phyloP scores from a whole-genome alignment of 1,140 invertebrate species.

The Drosophila micromelanica region DNA sequence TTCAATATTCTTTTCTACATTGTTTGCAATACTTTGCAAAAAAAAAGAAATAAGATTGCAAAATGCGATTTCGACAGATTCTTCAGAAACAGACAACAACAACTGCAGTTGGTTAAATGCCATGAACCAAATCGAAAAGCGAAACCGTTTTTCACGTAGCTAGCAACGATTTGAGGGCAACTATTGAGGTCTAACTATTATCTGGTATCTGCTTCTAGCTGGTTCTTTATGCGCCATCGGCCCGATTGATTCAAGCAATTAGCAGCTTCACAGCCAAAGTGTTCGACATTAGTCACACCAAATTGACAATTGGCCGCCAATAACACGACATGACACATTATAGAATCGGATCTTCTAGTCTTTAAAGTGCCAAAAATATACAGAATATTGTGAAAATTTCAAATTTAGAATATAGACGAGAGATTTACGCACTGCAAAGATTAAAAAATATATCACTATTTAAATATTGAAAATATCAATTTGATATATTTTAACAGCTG shows the following conservation, averaged over 20 bases:
- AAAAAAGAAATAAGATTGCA: conserved; percentile 14
- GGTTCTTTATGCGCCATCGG: background rate
- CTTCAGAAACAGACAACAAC: background rate
- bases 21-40: conserved; percentile 41
- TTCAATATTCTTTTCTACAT: conserved; percentile 28
- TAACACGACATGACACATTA: conserved; percentile 34
- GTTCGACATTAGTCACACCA: conserved; percentile 65
- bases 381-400: background rate
- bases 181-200: background rate
- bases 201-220: conserved; percentile 7
- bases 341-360: conserved; percentile 48
- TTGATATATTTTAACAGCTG: too few species aligned
- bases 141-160: conserved; percentile 5
- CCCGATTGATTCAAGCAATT: conserved; percentile 64
- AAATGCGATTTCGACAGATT: conserved; percentile 43
- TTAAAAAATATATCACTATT: too few species aligned
- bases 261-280: conserved; percentile 54
- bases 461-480: too few species aligned
- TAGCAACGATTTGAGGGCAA: background rate
- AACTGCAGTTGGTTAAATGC: conserved; percentile 35
- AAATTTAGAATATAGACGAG: background rate
- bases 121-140: conserved; percentile 22
- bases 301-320: conserved; percentile 60
- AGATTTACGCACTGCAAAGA: background rate
- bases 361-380: conserved; percentile 31